phyloP scores from a whole-genome alignment of 2,888 invertebrate genomes.

The Sphaerophoria taeniata region DNA sequence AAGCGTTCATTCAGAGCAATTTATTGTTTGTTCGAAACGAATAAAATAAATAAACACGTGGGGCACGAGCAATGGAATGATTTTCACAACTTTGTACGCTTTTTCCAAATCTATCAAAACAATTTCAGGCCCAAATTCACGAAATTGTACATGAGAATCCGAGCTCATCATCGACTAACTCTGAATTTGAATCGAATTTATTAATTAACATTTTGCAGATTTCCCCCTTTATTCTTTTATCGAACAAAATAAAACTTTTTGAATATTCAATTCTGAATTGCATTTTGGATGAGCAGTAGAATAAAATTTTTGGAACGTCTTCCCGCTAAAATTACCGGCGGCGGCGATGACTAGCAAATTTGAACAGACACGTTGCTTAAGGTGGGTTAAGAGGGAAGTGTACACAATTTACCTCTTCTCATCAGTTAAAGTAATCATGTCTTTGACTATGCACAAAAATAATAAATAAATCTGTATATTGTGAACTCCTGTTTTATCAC shows the following conservation, averaged over 20 bases:
- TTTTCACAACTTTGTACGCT: conserved; percentile 12
- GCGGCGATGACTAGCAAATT: too few relatives aligned
- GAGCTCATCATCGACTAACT: conserved; percentile 50
- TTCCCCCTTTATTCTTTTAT: conserved; percentile 57
- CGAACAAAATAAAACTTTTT: conserved; percentile 65
- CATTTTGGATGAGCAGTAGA: conserved; percentile 32
- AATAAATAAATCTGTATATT: too few relatives aligned
- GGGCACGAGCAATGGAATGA: conserved; percentile 20
- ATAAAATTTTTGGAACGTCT: conserved; percentile 43
- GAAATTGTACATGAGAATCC: neutral
- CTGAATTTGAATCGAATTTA: conserved; percentile 71
- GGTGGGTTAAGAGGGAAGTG: neutral
- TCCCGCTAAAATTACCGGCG: neutral
- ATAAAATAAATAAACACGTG: neutral
- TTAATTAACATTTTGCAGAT: conserved; percentile 73
- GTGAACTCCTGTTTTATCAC: too few relatives aligned
- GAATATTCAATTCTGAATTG: conserved; percentile 67
- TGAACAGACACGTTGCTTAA: neutral
- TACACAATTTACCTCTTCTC: neutral
- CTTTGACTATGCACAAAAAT: too few relatives aligned
- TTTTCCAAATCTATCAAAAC: conserved; percentile 1
- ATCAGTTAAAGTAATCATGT: neutral
- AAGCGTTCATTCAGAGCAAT: conserved; percentile 52
- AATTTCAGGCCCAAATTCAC: neutral
- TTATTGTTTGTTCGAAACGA: conserved; percentile 1